These are phyloP conservation scores for Daktulosphaira vitifoliae DNA, from an alignment of 1,140 invertebrate species.

Conservation along the genomic window DNA sequence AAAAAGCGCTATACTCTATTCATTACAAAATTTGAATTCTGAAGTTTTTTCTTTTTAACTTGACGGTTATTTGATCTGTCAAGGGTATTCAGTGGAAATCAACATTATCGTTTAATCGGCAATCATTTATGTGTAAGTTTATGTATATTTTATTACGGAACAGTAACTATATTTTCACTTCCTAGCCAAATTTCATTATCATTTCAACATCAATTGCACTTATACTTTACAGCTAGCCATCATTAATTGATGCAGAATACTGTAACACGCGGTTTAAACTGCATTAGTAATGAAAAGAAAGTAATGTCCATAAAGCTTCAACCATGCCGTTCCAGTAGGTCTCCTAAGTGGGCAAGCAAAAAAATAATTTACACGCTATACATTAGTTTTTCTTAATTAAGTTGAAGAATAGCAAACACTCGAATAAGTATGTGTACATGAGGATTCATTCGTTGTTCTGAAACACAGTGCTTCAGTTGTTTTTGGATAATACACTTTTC, in stretches of 20 bases:
- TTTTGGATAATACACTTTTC: not conserved
- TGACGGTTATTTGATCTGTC: no score
- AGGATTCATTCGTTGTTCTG: slow-evolving; percentile 7
- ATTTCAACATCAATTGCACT: not conserved
- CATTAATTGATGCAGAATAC: not conserved
- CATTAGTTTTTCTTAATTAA: not conserved
- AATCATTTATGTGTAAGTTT: not conserved
- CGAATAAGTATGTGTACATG: no score
- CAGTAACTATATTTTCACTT: slow-evolving; percentile 22
- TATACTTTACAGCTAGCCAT: no score
- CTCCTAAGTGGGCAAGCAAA: slow-evolving; percentile 23
- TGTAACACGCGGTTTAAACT: not conserved
- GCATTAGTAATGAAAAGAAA: slow-evolving; percentile 26
- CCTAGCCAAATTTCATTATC: slow-evolving; percentile 7
- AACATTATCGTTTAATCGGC: no score
- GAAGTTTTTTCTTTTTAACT: no score
- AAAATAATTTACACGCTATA: not conserved
- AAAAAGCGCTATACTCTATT: no score
- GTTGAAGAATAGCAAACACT: not conserved
- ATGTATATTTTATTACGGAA: slow-evolving; percentile 12
- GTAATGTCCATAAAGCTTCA: not conserved
- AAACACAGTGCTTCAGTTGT: not conserved
- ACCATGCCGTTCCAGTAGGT: slow-evolving; percentile 28
- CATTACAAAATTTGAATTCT: no score
- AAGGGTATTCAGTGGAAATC: no score